These are phyloP conservation scores for Cololabis saira DNA, from an alignment of 2,113 vertebrate genomes.

Conservation along the genomic window DNA sequence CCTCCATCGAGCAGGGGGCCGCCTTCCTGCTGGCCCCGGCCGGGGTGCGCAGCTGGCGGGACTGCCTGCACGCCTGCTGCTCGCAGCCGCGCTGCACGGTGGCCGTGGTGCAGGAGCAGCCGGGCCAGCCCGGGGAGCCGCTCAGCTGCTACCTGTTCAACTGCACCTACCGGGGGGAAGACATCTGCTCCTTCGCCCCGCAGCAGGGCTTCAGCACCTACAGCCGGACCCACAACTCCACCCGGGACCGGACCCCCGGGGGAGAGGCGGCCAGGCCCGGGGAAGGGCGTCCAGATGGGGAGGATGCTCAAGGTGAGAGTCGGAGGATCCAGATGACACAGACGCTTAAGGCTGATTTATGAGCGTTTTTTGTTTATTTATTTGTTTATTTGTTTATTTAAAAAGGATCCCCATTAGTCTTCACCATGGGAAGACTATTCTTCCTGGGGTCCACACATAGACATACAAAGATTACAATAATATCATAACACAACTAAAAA, in stretches of 20 bases:
- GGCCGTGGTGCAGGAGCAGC: conserved; percentile 87
- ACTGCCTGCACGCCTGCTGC: conserved; percentile 92
- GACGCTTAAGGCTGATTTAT: no score
- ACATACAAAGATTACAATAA: no score
- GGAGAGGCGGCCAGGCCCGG: conserved; percentile 29
- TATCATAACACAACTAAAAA: no score
- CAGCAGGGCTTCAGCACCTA: conserved; percentile 89
- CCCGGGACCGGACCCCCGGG: conserved; percentile 33
- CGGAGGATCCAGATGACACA: no score
- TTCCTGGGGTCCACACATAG: no score
- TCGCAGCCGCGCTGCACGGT: conserved; percentile 87
- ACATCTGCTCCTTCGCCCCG: conserved; percentile 88
- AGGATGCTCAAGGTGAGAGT: conserved; percentile 54
- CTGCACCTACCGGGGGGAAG: conserved; percentile 84
- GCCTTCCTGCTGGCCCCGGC: conserved; percentile 86
- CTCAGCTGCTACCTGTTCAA: conserved; percentile 91
- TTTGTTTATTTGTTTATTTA: no score
- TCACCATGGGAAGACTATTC: no score
- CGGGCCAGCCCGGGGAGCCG: conserved; percentile 63
- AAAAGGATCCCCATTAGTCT: no score
- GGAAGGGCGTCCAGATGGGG: conserved; percentile 26
- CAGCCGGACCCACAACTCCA: conserved; percentile 72
- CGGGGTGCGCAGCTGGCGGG: conserved; percentile 82
- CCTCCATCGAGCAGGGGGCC: conserved; percentile 91
- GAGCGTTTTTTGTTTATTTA: no score